A percentile compares a stretch with the other conserved stretches of the same genome.
Conservation (phyloP, 2,113 vertebrate species). For the Microcebus griseorufus region DNA sequence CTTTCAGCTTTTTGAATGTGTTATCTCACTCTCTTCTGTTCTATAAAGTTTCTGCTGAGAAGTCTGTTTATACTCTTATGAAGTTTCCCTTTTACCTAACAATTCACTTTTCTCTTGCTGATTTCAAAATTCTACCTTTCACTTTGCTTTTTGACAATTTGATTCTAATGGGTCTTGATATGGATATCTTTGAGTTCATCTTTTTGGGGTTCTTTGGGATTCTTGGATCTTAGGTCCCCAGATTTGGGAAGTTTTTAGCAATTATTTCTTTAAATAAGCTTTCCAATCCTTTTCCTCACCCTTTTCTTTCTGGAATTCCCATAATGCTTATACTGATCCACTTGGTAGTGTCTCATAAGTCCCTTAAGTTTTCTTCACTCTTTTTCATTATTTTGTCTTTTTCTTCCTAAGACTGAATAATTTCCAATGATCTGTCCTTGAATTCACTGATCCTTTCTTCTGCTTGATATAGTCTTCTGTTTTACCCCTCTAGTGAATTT, state of each 20-base stretch:
- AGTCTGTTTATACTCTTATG: too few species aligned
- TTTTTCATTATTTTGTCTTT: neutral
- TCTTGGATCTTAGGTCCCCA: too few species aligned
- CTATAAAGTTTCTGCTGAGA: too few species aligned
- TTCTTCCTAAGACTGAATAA: neutral
- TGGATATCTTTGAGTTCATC: too few species aligned
- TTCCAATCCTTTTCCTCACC: neutral
- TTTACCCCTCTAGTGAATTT: neutral
- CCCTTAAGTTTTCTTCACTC: neutral
- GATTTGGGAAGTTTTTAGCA: neutral
- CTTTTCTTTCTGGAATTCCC: neutral
- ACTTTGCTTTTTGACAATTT: too few species aligned
- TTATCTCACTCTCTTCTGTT: too few species aligned
- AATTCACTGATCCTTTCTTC: neutral
- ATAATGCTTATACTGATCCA: neutral
- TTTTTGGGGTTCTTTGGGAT: too few species aligned
- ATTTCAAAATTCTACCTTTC: too few species aligned
- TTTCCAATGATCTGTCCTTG: neutral
- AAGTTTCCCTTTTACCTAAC: too few species aligned
- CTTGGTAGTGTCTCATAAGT: neutral
- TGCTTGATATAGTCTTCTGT: neutral
- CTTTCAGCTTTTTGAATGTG: too few species aligned
- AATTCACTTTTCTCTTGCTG: too few species aligned
- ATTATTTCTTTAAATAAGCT: neutral
- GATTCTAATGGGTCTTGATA: too few species aligned